Evolutionary conservation across 2,113 vertebrate species (phyloP).

Genomic region (Glareola pratincola): DNA sequence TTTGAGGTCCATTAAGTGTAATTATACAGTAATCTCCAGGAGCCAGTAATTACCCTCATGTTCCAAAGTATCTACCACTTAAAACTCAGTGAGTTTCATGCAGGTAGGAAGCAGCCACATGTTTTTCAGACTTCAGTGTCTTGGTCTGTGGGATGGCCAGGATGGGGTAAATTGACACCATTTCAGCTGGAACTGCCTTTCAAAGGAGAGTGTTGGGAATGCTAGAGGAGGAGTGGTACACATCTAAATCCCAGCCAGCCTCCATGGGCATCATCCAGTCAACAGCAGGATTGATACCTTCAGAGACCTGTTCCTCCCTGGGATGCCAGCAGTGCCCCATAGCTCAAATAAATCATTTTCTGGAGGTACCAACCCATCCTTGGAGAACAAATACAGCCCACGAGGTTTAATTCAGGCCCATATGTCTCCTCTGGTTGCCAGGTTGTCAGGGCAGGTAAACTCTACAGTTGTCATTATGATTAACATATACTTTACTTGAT

Average conservation of each 20-base stretch:
- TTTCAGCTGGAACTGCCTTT: neutral
- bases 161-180: neutral
- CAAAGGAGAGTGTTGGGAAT: neutral
- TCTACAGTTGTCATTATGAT: neutral
- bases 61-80: slow-evolving; percentile 59
- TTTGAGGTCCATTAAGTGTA: slow-evolving; percentile 68
- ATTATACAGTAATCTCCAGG: slow-evolving; percentile 60
- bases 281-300: neutral
- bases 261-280: neutral
- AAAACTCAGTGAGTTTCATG: neutral
- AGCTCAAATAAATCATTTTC: neutral
- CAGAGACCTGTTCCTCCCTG: neutral
- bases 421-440: neutral
- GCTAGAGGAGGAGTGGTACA: neutral
- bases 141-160: neutral
- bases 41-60: slow-evolving; percentile 62
- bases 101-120: neutral
- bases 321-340: neutral
- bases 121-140: neutral
- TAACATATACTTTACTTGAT: neutral
- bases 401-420: neutral
- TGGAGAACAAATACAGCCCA: neutral
- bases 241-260: neutral
- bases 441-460: neutral
- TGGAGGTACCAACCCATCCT: neutral